Conservation (phyloP, 2,797 vertebrate species). For the Bovichtus variegatus region DNA sequence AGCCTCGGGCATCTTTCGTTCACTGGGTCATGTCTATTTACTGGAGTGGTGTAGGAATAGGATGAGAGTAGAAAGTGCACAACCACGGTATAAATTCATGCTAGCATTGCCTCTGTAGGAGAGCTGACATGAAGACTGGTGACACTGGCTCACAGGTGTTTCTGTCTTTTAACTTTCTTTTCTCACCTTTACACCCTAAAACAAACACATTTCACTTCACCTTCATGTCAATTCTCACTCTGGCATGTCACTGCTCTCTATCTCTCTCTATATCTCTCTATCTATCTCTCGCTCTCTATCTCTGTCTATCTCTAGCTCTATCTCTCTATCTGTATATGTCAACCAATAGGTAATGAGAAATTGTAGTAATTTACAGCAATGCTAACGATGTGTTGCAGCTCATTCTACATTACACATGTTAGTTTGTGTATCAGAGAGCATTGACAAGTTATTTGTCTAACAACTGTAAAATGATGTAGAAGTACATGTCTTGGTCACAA, state of each 20-base stretch:
- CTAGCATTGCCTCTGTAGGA: not conserved
- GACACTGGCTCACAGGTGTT: not conserved
- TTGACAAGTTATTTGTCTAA: not conserved
- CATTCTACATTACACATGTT: not conserved
- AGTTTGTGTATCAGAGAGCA: not conserved
- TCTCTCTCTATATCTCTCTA: not conserved
- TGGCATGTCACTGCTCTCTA: not conserved
- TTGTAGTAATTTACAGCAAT: not conserved
- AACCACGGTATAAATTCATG: constrained; percentile 5
- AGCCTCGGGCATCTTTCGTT: constrained; percentile 8
- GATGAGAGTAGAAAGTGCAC: not conserved
- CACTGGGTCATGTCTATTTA: constrained; percentile 34
- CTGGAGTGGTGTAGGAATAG: constrained; percentile 6
- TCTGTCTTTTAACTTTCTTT: constrained; percentile 3
- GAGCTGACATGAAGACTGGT: constrained; percentile 1
- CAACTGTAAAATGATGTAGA: not conserved
- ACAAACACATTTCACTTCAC: constrained; percentile 21
- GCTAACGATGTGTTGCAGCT: not conserved
- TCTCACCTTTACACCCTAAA: constrained; percentile 7
- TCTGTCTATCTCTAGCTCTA: not conserved
- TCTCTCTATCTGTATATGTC: not conserved
- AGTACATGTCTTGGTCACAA: not conserved
- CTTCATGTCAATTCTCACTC: constrained; percentile 5
- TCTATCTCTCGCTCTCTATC: not conserved
- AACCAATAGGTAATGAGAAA: not conserved